Percentiles rank a stretch among this genome's conserved stretches.
Conservation (phyloP, 2,888 invertebrate species). For the Antheraea assamensis region DNA sequence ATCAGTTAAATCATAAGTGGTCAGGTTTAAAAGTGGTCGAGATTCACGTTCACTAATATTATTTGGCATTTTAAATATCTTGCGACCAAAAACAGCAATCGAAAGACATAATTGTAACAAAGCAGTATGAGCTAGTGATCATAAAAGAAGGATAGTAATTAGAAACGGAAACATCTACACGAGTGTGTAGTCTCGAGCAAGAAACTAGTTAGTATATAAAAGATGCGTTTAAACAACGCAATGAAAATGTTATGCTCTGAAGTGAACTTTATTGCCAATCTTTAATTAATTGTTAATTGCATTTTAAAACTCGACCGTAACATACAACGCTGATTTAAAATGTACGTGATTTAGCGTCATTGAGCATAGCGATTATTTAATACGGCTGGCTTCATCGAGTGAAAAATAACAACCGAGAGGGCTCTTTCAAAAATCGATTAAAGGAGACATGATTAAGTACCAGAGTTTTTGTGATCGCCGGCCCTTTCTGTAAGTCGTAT, state of each 20-base stretch:
- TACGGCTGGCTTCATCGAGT: slow-evolving; percentile 50
- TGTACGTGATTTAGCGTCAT: slow-evolving; percentile 66
- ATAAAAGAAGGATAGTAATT: neutral
- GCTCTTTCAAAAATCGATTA: slow-evolving; percentile 74
- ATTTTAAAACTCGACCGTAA: slow-evolving; percentile 43
- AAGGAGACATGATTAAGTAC: slow-evolving; percentile 72
- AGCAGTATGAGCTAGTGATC: neutral
- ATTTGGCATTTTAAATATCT: too few relatives aligned
- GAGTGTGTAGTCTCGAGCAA: neutral
- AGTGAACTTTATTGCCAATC: slow-evolving; percentile 33
- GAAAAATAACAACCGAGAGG: slow-evolving; percentile 62
- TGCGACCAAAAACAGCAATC: too few relatives aligned
- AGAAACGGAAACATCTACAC: neutral
- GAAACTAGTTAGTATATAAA: neutral
- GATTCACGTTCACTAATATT: too few relatives aligned
- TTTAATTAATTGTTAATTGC: slow-evolving; percentile 51
- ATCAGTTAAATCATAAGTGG: too few relatives aligned
- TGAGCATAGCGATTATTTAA: slow-evolving; percentile 64
- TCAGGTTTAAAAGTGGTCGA: too few relatives aligned
- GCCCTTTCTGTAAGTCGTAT: slow-evolving; percentile 39
- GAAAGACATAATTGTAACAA: neutral
- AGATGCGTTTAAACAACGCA: slow-evolving; percentile 32
- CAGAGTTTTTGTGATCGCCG: slow-evolving; percentile 51
- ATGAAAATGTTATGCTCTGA: slow-evolving; percentile 27
- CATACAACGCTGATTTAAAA: slow-evolving; percentile 48